These are phyloP conservation scores for Trichonephila clavipes DNA, from an alignment of 1,140 invertebrate genomes.

Conservation along the genomic window DNA sequence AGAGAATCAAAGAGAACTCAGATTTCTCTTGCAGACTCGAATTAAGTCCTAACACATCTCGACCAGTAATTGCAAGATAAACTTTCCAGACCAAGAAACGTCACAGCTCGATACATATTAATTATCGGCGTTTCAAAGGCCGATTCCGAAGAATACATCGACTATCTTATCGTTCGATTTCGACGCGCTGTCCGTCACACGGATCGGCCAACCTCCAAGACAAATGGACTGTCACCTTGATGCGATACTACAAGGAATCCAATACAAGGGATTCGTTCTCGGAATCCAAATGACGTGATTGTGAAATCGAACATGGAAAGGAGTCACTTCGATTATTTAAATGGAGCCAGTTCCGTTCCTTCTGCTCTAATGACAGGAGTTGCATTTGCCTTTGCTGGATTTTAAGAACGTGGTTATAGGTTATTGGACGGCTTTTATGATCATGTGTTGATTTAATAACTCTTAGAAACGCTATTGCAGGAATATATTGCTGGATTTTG, in stretches of 20 bases:
- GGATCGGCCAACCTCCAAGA: not conserved
- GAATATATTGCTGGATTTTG: not conserved
- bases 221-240: conserved; percentile 58
- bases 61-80: conserved; percentile 13
- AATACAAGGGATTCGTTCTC: conserved; percentile 1
- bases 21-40: not conserved
- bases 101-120: conserved; percentile 30
- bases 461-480: not conserved
- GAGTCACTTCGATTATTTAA: conserved; percentile 35
- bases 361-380: not conserved
- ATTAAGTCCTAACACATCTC: conserved; percentile 18
- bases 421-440: not conserved
- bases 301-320: not conserved
- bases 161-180: conserved; percentile 42
- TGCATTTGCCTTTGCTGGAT: not conserved
- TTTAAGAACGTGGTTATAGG: not conserved
- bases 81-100: not conserved
- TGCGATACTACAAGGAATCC: conserved; percentile 39
- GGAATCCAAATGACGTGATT: conserved; percentile 30
- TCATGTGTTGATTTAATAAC: not conserved
- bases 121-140: conserved; percentile 41
- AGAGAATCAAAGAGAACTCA: not conserved
- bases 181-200: conserved; percentile 45
- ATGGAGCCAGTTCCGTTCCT: not conserved
- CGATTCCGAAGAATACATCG: conserved; percentile 37